Evolutionary conservation across 1,140 invertebrate genomes (phyloP), one percentile per base, ranked within the genome.

Genomic region (Lucilia cuprina): DNA sequence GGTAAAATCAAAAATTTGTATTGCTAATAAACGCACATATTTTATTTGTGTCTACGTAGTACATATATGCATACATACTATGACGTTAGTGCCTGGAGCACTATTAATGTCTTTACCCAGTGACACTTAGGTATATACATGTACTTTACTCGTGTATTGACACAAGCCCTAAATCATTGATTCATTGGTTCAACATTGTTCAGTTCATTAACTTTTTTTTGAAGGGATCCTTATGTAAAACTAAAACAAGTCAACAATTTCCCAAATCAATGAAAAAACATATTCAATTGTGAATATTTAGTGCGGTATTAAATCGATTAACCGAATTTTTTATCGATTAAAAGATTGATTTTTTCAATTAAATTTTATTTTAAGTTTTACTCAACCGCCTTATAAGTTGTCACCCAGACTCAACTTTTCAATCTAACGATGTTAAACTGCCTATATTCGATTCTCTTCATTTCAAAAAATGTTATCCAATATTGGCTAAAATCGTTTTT

Each of bases 71-170:
- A 30, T 30, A 30, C 25, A 30, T 30, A 30, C 25, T 30, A 30
- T 3, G 65, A 70, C 65, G 19, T 70, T 70, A 21, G n/a, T 19
- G 65, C 65, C 25, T 70, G 21, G 19, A 70, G 65, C 65, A 70
- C 65, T 70, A 21, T 70, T 70, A 21, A 70, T 70, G 65, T 70
- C 65, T 70, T 70, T 70, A 70, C 65, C 65, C 65, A 70, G 65
- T 70, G 65, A 70, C 65, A 25, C 65, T 25, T 70, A 2, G 65
- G 19, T 70, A 60, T 14, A 60, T 4, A 60, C 7, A 41, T 41
- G 10, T 41, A 10, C 7, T 41, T 0, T 41, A 41, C 41, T 41
- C 10, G 41, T 60, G 5, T n/a, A 70, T 25, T 70, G 19, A 70
- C 19, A 70, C 12, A 70, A 70, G 21, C 19, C 17, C 12, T 1